These are phyloP conservation scores for Eupithecia vulgata DNA, from an alignment of 2,888 invertebrate genomes.

Conservation along the genomic window DNA sequence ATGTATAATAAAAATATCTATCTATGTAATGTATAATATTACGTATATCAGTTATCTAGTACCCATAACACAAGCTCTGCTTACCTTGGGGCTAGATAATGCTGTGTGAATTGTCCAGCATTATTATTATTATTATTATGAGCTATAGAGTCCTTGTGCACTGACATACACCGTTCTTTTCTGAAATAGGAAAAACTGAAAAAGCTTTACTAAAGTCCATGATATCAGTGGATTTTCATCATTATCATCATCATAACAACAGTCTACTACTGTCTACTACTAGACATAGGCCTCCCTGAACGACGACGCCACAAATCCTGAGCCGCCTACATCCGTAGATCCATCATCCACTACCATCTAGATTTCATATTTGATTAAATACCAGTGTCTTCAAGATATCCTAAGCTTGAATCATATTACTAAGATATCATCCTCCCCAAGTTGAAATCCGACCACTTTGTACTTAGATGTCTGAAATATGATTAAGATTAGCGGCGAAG, in stretches of 20 bases:
- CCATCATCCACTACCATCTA: background rate
- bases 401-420: constrained; percentile 6
- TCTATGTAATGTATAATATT: too few species aligned
- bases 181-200: too few species aligned
- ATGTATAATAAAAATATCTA: too few species aligned
- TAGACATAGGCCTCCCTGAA: background rate
- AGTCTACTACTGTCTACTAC: too few species aligned
- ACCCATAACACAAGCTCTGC: too few species aligned
- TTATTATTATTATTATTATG: too few species aligned
- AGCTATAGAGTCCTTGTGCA: too few species aligned
- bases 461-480: constrained; percentile 21
- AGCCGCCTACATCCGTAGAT: background rate
- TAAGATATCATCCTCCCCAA: background rate
- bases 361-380: background rate
- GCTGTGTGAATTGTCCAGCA: too few species aligned
- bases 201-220: background rate
- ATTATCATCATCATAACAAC: background rate
- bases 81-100: too few species aligned
- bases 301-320: background rate
- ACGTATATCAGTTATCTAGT: too few species aligned
- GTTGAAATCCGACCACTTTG: constrained; percentile 16
- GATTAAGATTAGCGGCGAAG: constrained; percentile 28
- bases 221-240: background rate
- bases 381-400: background rate
- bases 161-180: too few species aligned